phyloP scores from a whole-genome alignment of 1,140 invertebrate genomes.

The Drosophila mauritiana region DNA sequence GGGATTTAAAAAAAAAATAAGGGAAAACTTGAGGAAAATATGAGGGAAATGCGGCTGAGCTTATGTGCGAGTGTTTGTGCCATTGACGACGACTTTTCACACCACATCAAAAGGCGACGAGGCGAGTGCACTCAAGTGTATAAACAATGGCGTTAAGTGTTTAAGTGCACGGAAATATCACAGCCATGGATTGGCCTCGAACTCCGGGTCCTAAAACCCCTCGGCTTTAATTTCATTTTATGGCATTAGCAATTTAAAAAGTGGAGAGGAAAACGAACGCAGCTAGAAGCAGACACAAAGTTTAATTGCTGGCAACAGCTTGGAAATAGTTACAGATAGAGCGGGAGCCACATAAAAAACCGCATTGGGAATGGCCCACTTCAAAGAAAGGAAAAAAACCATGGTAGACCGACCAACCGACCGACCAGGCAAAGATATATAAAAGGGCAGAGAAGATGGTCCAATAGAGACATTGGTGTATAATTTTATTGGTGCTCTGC shows the following conservation, averaged over 20 bases:
- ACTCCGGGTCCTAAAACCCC: constrained; percentile 29
- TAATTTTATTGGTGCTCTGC: constrained; percentile 77
- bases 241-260: constrained; percentile 64
- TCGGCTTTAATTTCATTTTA: constrained; percentile 73
- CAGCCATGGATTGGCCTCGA: constrained; percentile 63
- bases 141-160: constrained; percentile 83
- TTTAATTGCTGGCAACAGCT: constrained; percentile 75
- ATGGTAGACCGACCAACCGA: neutral
- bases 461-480: constrained; percentile 71
- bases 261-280: neutral
- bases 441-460: constrained; percentile 30
- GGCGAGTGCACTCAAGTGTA: constrained; percentile 80
- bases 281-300: constrained; percentile 55
- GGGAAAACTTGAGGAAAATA: constrained; percentile 3
- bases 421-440: constrained; percentile 12
- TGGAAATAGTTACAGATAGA: constrained; percentile 62
- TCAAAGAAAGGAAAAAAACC: constrained; percentile 4
- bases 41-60: constrained; percentile 55
- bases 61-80: constrained; percentile 42
- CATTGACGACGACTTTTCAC: constrained; percentile 75
- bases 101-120: constrained; percentile 77
- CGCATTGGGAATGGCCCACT: constrained; percentile 41
- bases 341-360: constrained; percentile 40
- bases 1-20: constrained; percentile 44
- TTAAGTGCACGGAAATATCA: constrained; percentile 82